phyloP scores from a whole-genome alignment of 2,888 invertebrate species.

The Lepidocyrtoides sp. region DNA sequence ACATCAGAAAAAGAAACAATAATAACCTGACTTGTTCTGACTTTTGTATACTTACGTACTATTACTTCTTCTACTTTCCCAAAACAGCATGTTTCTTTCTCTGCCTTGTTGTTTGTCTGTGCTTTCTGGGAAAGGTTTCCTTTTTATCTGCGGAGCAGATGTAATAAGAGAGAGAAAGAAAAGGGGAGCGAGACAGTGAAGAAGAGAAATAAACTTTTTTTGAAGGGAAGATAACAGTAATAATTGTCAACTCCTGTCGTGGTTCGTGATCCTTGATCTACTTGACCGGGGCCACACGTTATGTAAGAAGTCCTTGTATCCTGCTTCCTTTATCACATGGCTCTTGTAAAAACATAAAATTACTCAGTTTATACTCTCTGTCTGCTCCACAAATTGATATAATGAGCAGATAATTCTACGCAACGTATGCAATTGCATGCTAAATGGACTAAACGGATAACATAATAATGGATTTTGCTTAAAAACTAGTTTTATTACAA shows the following conservation, averaged over 20 bases:
- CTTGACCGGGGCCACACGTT: slow-evolving; percentile 17
- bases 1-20: slow-evolving; percentile 14
- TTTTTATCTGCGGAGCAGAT: not conserved
- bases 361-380: no score
- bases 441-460: no score
- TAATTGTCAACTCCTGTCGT: slow-evolving; percentile 71
- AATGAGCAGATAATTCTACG: no score
- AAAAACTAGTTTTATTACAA: no score
- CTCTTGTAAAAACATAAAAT: no score
- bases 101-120: slow-evolving; percentile 34
- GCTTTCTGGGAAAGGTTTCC: not conserved
- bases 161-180: slow-evolving; percentile 23
- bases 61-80: no score
- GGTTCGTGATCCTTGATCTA: slow-evolving; percentile 61
- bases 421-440: no score
- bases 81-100: slow-evolving; percentile 45
- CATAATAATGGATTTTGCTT: no score
- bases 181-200: slow-evolving; percentile 37
- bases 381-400: no score
- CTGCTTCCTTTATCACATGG: not conserved
- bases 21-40: slow-evolving; percentile 39
- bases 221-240: slow-evolving; percentile 46
- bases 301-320: not conserved
- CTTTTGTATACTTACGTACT: not conserved
- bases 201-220: slow-evolving; percentile 29